phyloP scores from a whole-genome alignment of 2,113 vertebrate genomes.

The Notechis scutatus region DNA sequence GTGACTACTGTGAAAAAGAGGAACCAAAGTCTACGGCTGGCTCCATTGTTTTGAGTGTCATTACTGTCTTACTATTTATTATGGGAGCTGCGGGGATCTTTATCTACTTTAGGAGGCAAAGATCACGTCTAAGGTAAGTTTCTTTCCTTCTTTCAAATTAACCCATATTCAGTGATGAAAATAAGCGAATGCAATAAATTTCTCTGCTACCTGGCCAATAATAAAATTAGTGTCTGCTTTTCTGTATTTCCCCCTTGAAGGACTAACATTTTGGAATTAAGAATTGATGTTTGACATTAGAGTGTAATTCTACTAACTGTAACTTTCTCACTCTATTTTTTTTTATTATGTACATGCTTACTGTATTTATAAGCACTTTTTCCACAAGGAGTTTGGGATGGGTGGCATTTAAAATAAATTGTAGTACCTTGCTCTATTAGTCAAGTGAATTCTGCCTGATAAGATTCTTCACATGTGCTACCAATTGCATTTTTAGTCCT shows the following conservation, averaged over 20 bases:
- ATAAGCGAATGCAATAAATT: neutral
- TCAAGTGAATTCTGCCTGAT: neutral
- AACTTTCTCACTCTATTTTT: neutral
- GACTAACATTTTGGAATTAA: neutral
- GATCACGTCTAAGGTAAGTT: constrained; percentile 52
- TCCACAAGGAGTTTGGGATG: neutral
- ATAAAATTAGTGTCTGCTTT: neutral
- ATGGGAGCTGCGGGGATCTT: constrained; percentile 61
- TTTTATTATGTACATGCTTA: neutral
- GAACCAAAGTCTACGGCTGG: constrained; percentile 49
- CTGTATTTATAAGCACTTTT: neutral
- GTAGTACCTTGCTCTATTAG: neutral
- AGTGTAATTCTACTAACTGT: too few species aligned
- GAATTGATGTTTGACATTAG: neutral
- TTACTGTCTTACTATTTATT: constrained; percentile 58
- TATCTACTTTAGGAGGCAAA: constrained; percentile 60
- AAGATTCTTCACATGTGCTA: neutral
- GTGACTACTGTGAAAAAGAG: constrained; percentile 76
- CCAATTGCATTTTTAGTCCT: neutral
- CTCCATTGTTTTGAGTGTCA: constrained; percentile 61
- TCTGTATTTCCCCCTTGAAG: neutral
- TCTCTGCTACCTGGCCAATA: neutral
- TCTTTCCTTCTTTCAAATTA: neutral
- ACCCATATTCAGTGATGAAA: neutral
- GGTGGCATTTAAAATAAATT: neutral